Conservation (phyloP, 1,140 invertebrate species). For the Drosophila parabipectinata region DNA sequence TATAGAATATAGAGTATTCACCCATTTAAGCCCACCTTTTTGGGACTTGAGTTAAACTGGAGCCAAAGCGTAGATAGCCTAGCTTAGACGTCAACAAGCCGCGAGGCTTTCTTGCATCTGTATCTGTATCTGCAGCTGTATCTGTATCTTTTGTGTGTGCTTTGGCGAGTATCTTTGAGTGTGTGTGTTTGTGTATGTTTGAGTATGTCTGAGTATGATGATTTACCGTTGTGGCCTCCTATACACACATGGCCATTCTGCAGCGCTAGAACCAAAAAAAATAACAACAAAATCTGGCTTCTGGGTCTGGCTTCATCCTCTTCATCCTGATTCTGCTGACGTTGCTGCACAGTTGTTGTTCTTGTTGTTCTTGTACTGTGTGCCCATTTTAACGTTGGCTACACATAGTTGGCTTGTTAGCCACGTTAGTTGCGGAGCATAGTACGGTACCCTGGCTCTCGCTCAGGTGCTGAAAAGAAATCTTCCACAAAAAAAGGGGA, state of each 20-base stretch:
- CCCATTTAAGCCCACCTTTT: no score
- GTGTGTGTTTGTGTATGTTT: constrained; percentile 8
- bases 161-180: no score
- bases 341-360: constrained; percentile 24
- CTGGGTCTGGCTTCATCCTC: constrained; percentile 28
- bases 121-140: neutral
- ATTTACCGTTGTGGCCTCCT: constrained; percentile 78
- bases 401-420: constrained; percentile 77
- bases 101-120: constrained; percentile 2
- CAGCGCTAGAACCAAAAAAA: constrained; percentile 20
- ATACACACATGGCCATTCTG: constrained; percentile 33
- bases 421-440: constrained; percentile 31
- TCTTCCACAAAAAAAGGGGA: constrained; percentile 1
- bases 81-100: constrained; percentile 50
- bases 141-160: neutral
- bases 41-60: no score
- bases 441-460: constrained; percentile 64
- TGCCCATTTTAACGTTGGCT: constrained; percentile 70
- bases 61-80: no score
- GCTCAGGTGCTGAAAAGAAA: constrained; percentile 37
- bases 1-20: no score
- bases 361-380: constrained; percentile 37
- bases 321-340: constrained; percentile 51
- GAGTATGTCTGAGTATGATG: constrained; percentile 45
- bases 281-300: no score